These are phyloP conservation scores for Brachyptera risi DNA, from an alignment of 2,888 invertebrate species.

Conservation along the genomic window DNA sequence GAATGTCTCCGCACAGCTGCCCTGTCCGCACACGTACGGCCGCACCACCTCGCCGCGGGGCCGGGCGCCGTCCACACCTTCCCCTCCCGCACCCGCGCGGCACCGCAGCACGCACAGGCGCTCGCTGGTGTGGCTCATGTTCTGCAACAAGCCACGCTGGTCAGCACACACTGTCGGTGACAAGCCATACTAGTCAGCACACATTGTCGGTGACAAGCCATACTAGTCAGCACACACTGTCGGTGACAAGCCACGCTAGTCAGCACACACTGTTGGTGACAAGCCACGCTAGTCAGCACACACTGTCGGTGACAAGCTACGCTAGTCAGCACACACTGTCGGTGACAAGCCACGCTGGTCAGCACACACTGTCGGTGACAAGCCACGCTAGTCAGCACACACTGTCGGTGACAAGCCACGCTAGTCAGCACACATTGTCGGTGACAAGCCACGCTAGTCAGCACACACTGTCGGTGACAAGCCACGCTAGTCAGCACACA, in stretches of 20 bases:
- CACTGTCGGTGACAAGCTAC: no score
- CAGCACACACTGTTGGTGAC: neutral
- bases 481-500: no score
- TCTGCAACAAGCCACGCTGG: neutral
- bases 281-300: no score
- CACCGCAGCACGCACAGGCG: constrained; percentile 5
- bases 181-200: neutral
- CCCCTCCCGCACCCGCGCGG: neutral
- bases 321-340: no score
- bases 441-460: no score
- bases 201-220: neutral
- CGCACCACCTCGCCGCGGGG: neutral
- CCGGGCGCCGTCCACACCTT: neutral
- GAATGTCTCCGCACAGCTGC: constrained; percentile 42
- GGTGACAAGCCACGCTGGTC: no score
- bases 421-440: no score
- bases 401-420: no score
- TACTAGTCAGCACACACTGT: neutral
- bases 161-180: neutral
- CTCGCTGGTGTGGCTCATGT: constrained; percentile 11
- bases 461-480: no score
- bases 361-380: no score
- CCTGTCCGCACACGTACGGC: constrained; percentile 13
- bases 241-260: neutral
- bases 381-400: no score